phyloP scores from a whole-genome alignment of 2,888 invertebrate species.

The Eristalinus sepulchralis region DNA sequence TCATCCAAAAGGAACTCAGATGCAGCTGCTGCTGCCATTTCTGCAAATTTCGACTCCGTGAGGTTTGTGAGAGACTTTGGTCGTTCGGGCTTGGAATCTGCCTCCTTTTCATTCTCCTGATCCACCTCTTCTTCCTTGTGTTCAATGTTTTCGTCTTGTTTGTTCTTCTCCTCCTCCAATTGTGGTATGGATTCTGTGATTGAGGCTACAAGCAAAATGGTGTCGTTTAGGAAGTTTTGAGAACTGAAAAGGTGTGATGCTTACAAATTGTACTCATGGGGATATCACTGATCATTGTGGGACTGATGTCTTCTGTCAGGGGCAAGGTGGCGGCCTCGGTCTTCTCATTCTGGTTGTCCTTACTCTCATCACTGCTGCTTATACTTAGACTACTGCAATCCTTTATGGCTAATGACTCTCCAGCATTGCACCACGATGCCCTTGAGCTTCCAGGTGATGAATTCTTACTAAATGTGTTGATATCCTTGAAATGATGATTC shows the following conservation, averaged over 20 bases:
- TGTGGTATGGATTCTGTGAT: constrained; percentile 71
- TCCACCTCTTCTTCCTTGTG: constrained; percentile 50
- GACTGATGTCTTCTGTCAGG: constrained; percentile 74
- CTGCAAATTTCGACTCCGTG: constrained; percentile 85
- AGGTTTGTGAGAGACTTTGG: constrained; percentile 77
- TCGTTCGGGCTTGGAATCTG: constrained; percentile 74
- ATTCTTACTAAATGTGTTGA: constrained; percentile 75
- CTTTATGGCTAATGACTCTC: constrained; percentile 85
- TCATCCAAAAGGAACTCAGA: constrained; percentile 88
- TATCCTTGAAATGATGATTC: constrained; percentile 73
- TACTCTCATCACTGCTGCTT: constrained; percentile 83
- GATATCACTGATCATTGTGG: constrained; percentile 76
- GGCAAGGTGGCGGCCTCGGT: constrained; percentile 58
- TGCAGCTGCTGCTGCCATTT: constrained; percentile 86
- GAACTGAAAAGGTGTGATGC: constrained; percentile 50
- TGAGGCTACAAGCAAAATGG: constrained; percentile 66
- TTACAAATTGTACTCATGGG: constrained; percentile 78
- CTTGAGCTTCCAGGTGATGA: constrained; percentile 78
- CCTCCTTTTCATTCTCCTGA: constrained; percentile 51
- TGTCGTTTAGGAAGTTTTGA: neutral
- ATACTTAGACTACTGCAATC: constrained; percentile 83
- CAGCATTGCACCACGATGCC: constrained; percentile 82
- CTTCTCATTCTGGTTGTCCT: constrained; percentile 74
- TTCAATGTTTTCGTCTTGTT: constrained; percentile 37
- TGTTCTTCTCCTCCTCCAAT: constrained; percentile 23